phyloP scores from a whole-genome alignment of 2,888 invertebrate species.

The Apocheima hispidaria region DNA sequence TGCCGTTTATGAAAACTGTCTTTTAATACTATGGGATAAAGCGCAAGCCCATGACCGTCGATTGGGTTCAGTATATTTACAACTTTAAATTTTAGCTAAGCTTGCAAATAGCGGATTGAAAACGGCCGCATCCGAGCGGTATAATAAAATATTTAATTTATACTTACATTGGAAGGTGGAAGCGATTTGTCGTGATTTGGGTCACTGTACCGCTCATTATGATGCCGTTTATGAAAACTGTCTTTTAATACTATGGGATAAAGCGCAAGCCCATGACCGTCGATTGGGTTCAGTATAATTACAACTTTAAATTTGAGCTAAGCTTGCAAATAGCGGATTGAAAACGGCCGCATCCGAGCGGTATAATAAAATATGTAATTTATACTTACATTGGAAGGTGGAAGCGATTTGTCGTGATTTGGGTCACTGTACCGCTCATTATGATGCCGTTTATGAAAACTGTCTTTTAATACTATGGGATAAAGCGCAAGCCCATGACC shows the following conservation, averaged over 20 bases:
- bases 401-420: conserved; percentile 56
- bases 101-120: conserved; percentile 35
- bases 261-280: background rate
- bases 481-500: background rate
- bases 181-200: conserved; percentile 57
- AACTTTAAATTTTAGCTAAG: too few species aligned
- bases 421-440: conserved; percentile 61
- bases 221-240: conserved; percentile 33
- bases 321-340: conserved; percentile 33
- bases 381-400: conserved; percentile 62
- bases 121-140: conserved; percentile 36
- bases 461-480: conserved; percentile 27
- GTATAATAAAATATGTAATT: conserved; percentile 58
- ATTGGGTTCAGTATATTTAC: conserved; percentile 27
- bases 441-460: conserved; percentile 40
- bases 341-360: conserved; percentile 37
- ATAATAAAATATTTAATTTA: conserved; percentile 60
- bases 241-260: conserved; percentile 24
- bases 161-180: conserved; percentile 61
- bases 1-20: conserved; percentile 33
- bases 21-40: conserved; percentile 24
- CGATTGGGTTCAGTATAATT: conserved; percentile 23
- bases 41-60: background rate
- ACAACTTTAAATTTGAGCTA: too few species aligned
- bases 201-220: conserved; percentile 61